Conservation (phyloP, 2,113 vertebrate genomes). For the Pelodiscus sinensis region DNA sequence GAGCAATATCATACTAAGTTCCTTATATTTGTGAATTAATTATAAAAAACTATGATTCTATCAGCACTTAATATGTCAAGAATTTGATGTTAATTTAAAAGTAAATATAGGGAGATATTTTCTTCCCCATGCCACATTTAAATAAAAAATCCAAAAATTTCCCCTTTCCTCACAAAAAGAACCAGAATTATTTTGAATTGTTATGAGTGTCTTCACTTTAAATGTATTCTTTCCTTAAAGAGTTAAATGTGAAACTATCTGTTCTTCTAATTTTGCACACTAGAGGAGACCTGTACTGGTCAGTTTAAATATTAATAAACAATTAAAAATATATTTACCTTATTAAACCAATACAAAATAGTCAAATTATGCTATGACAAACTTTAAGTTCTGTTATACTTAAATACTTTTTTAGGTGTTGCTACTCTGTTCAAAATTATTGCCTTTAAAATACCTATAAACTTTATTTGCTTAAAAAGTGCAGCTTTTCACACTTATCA, state of each 20-base stretch:
- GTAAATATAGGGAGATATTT: background rate
- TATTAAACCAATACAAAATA: constrained; percentile 26
- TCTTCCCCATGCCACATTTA: background rate
- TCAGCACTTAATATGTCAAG: constrained; percentile 13
- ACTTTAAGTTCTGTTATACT: constrained; percentile 7
- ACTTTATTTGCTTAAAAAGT: constrained; percentile 75
- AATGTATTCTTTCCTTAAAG: background rate
- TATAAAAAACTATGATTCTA: constrained; percentile 50
- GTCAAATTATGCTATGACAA: background rate
- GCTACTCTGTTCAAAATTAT: constrained; percentile 12
- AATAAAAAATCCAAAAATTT: background rate
- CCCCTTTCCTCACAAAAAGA: constrained; percentile 24
- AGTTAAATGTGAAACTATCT: background rate
- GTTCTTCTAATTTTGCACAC: background rate
- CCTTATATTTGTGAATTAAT: constrained; percentile 60
- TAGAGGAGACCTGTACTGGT: background rate
- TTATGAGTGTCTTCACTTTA: background rate
- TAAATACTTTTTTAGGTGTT: background rate
- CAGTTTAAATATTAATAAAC: constrained; percentile 12
- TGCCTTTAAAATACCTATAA: constrained; percentile 59
- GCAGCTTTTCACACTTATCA: constrained; percentile 71
- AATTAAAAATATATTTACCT: constrained; percentile 1
- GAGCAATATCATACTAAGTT: constrained; percentile 21
- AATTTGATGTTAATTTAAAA: constrained; percentile 23
- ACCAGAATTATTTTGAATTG: background rate